Conservation (phyloP, 2,797 vertebrate species). For the Myotis daubentonii region DNA sequence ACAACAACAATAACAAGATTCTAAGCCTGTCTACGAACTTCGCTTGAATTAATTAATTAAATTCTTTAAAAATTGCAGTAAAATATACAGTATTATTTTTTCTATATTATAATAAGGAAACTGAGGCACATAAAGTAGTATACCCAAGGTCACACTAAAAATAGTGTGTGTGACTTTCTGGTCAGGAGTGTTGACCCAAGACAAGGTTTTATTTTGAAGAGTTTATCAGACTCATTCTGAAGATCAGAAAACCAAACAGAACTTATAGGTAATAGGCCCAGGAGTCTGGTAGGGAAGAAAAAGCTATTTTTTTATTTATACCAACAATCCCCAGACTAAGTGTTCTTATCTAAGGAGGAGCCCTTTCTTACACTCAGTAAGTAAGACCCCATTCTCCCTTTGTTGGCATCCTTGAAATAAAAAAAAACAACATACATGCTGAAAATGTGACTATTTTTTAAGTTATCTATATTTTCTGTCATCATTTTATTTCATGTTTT, state of each 20-base stretch:
- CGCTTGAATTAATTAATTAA: constrained; percentile 16
- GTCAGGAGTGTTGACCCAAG: neutral
- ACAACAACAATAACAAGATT: neutral
- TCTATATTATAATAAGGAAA: constrained; percentile 18
- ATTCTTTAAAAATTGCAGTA: neutral
- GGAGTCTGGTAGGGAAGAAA: neutral
- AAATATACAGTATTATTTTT: neutral
- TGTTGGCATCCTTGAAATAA: neutral
- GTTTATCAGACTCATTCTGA: neutral
- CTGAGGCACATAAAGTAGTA: neutral
- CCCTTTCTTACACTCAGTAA: neutral
- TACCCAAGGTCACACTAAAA: neutral
- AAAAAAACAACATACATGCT: neutral
- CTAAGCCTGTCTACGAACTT: neutral
- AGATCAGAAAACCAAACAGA: neutral
- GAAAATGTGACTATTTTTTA: neutral
- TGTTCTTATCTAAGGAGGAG: neutral
- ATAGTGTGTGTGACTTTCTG: neutral
- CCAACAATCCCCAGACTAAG: neutral
- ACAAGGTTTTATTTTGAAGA: neutral
- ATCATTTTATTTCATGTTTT: neutral
- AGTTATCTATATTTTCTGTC: constrained; percentile 14
- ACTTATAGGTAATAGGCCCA: neutral
- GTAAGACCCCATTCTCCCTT: neutral
- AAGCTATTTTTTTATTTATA: neutral